These are phyloP conservation scores for Eupithecia tripunctaria DNA, from an alignment of 2,888 invertebrate genomes.

Conservation along the genomic window DNA sequence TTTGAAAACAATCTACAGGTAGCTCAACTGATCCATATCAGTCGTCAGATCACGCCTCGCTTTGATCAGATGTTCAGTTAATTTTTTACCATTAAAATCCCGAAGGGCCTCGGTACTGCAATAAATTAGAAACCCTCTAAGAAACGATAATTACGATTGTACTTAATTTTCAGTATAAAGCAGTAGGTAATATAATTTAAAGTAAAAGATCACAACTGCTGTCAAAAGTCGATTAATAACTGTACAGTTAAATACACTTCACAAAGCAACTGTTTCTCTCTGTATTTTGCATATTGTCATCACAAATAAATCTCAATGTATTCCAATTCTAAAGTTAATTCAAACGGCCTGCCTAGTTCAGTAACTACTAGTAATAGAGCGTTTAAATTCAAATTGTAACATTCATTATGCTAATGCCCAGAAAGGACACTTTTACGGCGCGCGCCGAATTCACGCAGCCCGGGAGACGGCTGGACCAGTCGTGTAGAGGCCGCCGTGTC, in stretches of 20 bases:
- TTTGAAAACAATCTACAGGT: no score
- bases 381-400: slow-evolving; percentile 45
- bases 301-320: neutral
- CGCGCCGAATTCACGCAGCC: slow-evolving; percentile 24
- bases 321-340: neutral
- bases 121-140: no score
- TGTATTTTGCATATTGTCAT: neutral
- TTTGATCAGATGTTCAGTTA: no score
- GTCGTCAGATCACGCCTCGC: no score
- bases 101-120: no score
- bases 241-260: neutral
- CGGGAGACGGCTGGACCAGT: neutral
- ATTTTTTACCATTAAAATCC: no score
- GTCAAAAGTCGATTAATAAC: neutral
- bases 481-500: no score
- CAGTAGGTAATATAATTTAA: neutral
- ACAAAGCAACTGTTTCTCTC: neutral
- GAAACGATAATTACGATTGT: no score
- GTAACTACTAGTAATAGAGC: slow-evolving; percentile 8
- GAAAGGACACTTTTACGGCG: slow-evolving; percentile 43
- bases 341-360: neutral
- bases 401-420: slow-evolving; percentile 47
- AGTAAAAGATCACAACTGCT: neutral
- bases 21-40: no score
- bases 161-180: no score